These are phyloP conservation scores for Teleopsis dalmanni DNA, from an alignment of 1,140 invertebrate genomes.

Conservation along the genomic window DNA sequence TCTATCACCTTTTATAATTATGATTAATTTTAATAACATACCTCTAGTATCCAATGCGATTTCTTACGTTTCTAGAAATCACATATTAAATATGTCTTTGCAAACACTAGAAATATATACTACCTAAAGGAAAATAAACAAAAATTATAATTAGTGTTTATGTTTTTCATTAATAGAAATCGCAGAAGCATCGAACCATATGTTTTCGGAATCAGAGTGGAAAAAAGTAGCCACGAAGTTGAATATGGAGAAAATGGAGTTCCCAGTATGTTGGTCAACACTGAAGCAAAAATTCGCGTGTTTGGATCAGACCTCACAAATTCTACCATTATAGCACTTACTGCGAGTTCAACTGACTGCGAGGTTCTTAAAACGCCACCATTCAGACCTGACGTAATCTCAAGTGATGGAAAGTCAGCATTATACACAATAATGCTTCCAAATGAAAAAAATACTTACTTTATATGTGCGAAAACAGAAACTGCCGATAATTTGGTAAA, in stretches of 20 bases:
- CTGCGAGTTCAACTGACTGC: constrained; percentile 50
- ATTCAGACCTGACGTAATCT: constrained; percentile 44
- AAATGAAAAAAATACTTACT: constrained; percentile 46
- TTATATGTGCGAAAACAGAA: constrained; percentile 57
- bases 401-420: constrained; percentile 48
- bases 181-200: not conserved
- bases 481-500: not conserved
- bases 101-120: no score
- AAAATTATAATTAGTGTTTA: not conserved
- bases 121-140: no score
- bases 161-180: constrained; percentile 1
- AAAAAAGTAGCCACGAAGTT: constrained; percentile 53
- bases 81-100: no score
- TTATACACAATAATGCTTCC: constrained; percentile 54
- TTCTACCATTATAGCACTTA: constrained; percentile 64
- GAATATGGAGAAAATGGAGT: constrained; percentile 56
- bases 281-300: constrained; percentile 55
- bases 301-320: constrained; percentile 64
- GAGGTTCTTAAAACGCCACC: constrained; percentile 47
- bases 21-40: no score
- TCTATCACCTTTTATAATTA: no score
- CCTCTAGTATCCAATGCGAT: no score
- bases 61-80: no score
- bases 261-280: constrained; percentile 56
- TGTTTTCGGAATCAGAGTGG: constrained; percentile 56